Evolutionary conservation across 2,888 invertebrate genomes (phyloP).

Genomic region (Tridacna crocea): DNA sequence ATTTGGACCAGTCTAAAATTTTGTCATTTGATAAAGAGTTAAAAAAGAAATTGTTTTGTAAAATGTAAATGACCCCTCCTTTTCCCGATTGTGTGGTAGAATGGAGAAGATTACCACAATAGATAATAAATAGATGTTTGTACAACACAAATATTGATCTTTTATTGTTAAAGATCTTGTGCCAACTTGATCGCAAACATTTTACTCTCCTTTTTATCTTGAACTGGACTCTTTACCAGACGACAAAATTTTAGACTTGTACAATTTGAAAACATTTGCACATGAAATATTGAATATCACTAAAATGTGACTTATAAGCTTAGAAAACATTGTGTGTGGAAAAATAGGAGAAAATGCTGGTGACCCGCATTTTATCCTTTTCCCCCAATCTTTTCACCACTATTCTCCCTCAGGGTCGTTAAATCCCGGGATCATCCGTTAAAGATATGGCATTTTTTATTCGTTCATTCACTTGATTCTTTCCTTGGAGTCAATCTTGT

Average conservation of each 20-base stretch:
- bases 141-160: slow-evolving; percentile 25
- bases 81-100: neutral
- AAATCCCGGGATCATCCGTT: too few species aligned
- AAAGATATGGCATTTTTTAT: too few species aligned
- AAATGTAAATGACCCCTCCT: too few species aligned
- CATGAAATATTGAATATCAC: too few species aligned
- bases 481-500: too few species aligned
- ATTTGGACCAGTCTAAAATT: too few species aligned
- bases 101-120: slow-evolving; percentile 19
- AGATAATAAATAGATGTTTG: slow-evolving; percentile 29
- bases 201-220: too few species aligned
- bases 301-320: neutral
- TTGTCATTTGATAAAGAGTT: slow-evolving; percentile 8
- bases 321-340: neutral
- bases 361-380: neutral
- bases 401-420: neutral
- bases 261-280: too few species aligned
- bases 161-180: slow-evolving; percentile 3
- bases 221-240: too few species aligned
- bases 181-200: neutral
- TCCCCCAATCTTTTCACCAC: neutral
- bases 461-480: too few species aligned
- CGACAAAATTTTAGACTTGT: too few species aligned
- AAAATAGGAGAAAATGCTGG: neutral
- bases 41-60: neutral